Conservation (phyloP, 2,888 invertebrate genomes). For the Ischnura elegans region DNA sequence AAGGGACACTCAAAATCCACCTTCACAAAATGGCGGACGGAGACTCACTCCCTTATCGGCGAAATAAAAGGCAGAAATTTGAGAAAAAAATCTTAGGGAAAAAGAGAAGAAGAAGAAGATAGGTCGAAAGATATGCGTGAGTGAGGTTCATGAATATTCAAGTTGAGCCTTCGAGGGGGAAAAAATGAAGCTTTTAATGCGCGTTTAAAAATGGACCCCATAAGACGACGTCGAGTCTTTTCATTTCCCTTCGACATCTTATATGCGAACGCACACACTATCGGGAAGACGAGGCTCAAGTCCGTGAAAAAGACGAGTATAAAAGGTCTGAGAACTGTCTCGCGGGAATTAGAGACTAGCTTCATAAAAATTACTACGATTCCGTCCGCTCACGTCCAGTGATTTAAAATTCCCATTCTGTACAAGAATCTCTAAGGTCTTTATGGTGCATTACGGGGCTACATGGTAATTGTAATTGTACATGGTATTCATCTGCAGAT, state of each 20-base stretch:
- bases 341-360: neutral
- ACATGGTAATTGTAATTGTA: no score
- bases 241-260: conserved; percentile 26
- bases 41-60: neutral
- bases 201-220: conserved; percentile 28
- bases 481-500: no score
- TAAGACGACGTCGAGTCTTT: neutral
- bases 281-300: neutral
- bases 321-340: neutral
- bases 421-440: no score
- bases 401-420: neutral
- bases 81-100: no score
- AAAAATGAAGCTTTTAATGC: conserved; percentile 33
- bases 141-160: conserved; percentile 56
- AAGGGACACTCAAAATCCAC: neutral
- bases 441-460: no score
- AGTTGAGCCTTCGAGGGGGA: conserved; percentile 18
- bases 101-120: neutral
- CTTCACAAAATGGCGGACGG: conserved; percentile 8
- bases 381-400: neutral
- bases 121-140: neutral
- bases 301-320: neutral
- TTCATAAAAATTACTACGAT: neutral
- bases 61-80: neutral
- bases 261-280: neutral